phyloP scores from a whole-genome alignment of 2,888 invertebrate genomes.

The Leuctra nigra region DNA sequence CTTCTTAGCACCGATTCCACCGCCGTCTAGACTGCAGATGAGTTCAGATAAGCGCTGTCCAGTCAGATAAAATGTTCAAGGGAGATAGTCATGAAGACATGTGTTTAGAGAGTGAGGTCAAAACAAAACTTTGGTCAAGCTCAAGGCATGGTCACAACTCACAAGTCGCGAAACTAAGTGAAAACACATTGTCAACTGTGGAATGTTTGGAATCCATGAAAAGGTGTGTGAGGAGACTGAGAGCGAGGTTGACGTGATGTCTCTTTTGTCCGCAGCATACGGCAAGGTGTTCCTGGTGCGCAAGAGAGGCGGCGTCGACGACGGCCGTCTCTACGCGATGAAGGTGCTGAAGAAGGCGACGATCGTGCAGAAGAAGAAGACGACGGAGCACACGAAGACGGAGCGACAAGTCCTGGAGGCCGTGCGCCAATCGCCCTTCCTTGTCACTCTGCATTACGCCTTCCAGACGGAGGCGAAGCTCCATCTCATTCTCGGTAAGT shows the following conservation, averaged over 20 bases:
- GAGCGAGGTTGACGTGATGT: no score
- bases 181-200: not conserved
- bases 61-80: no score
- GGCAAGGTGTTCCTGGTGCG: slow-evolving; percentile 94
- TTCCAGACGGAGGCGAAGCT: slow-evolving; percentile 97
- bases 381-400: slow-evolving; percentile 94
- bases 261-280: slow-evolving; percentile 61
- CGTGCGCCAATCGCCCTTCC: slow-evolving; percentile 89
- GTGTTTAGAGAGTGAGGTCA: no score
- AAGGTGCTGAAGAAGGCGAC: slow-evolving; percentile 95
- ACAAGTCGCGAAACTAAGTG: not conserved
- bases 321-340: slow-evolving; percentile 92
- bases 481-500: slow-evolving; percentile 91
- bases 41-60: no score
- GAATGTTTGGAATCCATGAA: not conserved
- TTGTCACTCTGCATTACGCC: slow-evolving; percentile 95
- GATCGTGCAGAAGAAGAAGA: slow-evolving; percentile 90
- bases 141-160: no score
- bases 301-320: slow-evolving; percentile 80
- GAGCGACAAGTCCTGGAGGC: slow-evolving; percentile 95
- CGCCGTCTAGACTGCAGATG: no score
- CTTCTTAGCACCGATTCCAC: no score
- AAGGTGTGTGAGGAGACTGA: not conserved
- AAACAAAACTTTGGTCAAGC: no score
- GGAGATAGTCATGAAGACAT: no score